Base-by-base conservation (phyloP, 2,888 invertebrate genomes). In the Latheticus oryzae region DNA sequence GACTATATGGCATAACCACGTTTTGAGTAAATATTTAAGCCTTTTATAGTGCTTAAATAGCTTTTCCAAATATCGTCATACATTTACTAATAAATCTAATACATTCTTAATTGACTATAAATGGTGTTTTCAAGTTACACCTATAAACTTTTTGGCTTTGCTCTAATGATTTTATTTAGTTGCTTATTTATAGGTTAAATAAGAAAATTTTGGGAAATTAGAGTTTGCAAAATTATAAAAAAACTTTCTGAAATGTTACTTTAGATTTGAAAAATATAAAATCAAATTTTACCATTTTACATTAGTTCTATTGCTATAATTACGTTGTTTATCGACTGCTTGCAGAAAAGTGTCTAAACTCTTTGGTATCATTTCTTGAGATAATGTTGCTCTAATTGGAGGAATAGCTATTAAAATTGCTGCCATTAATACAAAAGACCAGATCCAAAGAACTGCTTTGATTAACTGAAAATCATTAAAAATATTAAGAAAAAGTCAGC, bases 321-420 rank as follows among this genome's bases (percentile, higher is more conserved):
- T n/a, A n/a, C n/a, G n/a, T n/a, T n/a, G n/a, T n/a, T n/a, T n/a
- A n/a, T n/a, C n/a, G n/a, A n/a, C n/a, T n/a, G n/a, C n/a, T n/a
- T n/a, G n/a, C n/a, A n/a, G n/a, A n/a, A n/a, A n/a, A n/a, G n/a
- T n/a, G n/a, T n/a, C n/a, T n/a, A n/a, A n/a, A n/a, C n/a, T n/a
- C n/a, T 63, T 59, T 3, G 59, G 60, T 7, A 64, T 23, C 15
- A 58, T 56, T 35, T 63, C 63, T 30, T 56, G 56, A 1, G 57
- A 53, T 8, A 65, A 15, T 4, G 38, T 42, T 13, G 43, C 48
- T 40, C 61, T 52, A 60, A 62, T 58, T 3, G 58, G 48, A 32
- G 65, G 64, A 12, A 59, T 24, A 3, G 61, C 28, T 5, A 63
- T 15, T 9, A 65, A 30, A n/a, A 64, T 32, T 5, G 32, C 58